Evolutionary conservation across 2,113 vertebrate species (phyloP), one percentile per base, ranked within the genome.

Genomic region (Oncorhynchus tshawytscha): DNA sequence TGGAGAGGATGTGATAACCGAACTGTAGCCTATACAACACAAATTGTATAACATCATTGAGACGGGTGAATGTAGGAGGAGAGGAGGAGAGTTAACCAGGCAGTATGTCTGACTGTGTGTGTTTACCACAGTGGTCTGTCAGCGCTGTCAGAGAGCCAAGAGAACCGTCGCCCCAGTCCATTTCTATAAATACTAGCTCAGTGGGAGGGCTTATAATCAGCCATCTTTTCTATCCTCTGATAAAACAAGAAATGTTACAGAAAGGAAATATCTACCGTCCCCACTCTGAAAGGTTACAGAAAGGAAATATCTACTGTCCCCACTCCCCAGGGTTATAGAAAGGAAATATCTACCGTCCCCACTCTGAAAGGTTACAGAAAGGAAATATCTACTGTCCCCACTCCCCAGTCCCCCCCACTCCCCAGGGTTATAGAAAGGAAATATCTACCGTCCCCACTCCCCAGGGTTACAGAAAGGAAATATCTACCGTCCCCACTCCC

Each of bases 141-240:
- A 84, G 82, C 77, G 57, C 73, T 84, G 81, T 82, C 67, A 59
- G 73, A 34, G 74, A 86, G 78, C 81, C 54, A 67, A 88, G 84
- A 2, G 25, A 86, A 81, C 81, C 75, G 31, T 88, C 59, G 85
- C 86, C 81, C 89, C 82, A 57, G 80, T 87, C 84, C 81, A 76
- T 84, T 84, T 88, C 86, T 92, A 90, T 90, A 91, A 91, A 91
- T 91, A 91, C 85, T 78, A 77, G 73, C 83, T 54, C 79, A 83
- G 89, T 88, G 82, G 89, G 90, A 89, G 86, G 85, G 80, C 75
- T 54, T 5, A 54, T 15, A 18, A 54, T 18, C 81, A 86, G 77
- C 84, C 81, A 76, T 87, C 67, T 29, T 54, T 15, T 18, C 5
- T 18, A 18, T 54, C 51, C 75, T 73, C 77, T 54, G 73, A 81